Evolutionary conservation across 2,888 invertebrate species (phyloP).

Genomic region (Meliscaeva auricollis): DNA sequence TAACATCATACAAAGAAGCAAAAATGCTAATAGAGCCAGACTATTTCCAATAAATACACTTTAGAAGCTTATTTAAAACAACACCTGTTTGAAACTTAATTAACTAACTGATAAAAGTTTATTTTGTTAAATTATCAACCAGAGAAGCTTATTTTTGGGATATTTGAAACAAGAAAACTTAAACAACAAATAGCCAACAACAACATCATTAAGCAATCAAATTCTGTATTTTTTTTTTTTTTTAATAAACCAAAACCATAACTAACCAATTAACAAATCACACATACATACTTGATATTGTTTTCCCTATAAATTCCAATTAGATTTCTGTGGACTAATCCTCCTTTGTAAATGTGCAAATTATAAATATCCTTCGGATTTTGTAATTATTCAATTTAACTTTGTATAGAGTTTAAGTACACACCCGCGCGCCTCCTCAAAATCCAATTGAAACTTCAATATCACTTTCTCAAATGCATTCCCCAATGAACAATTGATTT

Average conservation of each 20-base stretch:
- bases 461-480: constrained; percentile 15
- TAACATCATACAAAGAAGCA: too few species aligned
- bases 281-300: not conserved
- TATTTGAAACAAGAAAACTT: too few species aligned
- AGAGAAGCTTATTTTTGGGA: too few species aligned
- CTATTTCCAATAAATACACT: too few species aligned
- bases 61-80: too few species aligned
- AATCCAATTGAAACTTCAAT: constrained; percentile 23
- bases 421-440: not conserved
- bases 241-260: too few species aligned
- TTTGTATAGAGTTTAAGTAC: constrained; percentile 11
- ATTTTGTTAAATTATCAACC: too few species aligned
- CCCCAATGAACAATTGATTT: constrained; percentile 29
- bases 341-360: not conserved
- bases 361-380: not conserved
- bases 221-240: not conserved
- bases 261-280: not conserved
- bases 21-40: too few species aligned
- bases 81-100: too few species aligned
- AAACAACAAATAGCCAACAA: too few species aligned
- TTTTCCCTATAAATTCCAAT: not conserved
- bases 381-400: constrained; percentile 34
- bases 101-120: too few species aligned
- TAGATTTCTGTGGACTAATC: constrained; percentile 16
- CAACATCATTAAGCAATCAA: not conserved